Evolutionary conservation across 2,797 vertebrate species (phyloP).

Genomic region (Rallus crepitans): DNA sequence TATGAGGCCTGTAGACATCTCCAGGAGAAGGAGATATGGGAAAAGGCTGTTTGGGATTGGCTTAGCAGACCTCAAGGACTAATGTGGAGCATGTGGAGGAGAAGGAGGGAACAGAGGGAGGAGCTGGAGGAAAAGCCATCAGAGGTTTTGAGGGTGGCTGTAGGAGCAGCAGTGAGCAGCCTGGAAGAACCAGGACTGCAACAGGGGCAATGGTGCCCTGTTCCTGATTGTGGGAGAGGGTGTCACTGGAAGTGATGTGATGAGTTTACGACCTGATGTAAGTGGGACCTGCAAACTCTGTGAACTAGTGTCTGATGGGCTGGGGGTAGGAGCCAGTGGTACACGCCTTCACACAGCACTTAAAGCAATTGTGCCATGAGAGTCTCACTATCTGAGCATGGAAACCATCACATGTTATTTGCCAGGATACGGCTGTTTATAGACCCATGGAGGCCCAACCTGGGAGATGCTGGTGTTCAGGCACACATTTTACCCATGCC

Average conservation of each 20-base stretch:
- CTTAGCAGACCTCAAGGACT: background rate
- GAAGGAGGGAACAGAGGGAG: background rate
- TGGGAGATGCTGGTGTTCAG: background rate
- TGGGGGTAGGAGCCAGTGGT: background rate
- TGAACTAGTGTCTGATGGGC: background rate
- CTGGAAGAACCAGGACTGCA: rapidly evolving
- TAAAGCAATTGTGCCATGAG: background rate
- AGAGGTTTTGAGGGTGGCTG: background rate
- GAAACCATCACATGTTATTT: background rate
- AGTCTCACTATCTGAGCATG: background rate
- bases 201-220: background rate
- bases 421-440: rapidly evolving
- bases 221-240: rapidly evolving
- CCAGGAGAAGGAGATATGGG: background rate
- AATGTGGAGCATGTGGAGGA: background rate
- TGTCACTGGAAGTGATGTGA: background rate
- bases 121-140: background rate
- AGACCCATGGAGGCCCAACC: background rate
- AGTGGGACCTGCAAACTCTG: background rate
- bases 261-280: background rate
- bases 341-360: background rate
- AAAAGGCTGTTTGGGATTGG: background rate
- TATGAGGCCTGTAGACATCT: background rate
- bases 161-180: background rate
- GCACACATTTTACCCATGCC: background rate